A percentile compares a stretch with the other conserved stretches of the same genome.
phyloP scores from a whole-genome alignment of 2,797 vertebrate species.

The Gymnothorax javanicus region DNA sequence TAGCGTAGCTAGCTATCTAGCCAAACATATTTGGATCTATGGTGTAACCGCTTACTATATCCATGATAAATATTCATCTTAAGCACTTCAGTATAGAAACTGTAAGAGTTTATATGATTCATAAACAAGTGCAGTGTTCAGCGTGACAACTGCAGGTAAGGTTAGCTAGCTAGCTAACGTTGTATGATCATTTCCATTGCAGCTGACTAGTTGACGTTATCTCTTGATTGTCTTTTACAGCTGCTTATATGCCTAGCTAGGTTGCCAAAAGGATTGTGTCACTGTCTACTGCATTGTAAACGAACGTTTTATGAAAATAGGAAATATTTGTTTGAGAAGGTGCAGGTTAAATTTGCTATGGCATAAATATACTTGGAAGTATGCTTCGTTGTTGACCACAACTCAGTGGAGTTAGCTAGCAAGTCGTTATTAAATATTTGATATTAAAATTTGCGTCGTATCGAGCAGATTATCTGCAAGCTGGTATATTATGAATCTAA shows the following conservation, averaged over 20 bases:
- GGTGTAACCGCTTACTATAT: neutral
- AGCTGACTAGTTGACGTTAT: neutral
- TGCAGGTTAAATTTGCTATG: neutral
- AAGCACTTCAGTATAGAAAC: neutral
- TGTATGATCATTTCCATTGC: neutral
- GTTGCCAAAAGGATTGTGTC: neutral
- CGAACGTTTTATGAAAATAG: neutral
- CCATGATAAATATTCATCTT: slow-evolving; percentile 10
- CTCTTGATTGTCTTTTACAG: neutral
- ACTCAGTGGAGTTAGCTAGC: neutral
- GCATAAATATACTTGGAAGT: neutral
- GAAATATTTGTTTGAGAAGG: neutral
- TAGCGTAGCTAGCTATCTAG: neutral
- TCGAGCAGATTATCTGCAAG: neutral
- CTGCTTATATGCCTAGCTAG: neutral
- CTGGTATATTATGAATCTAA: neutral
- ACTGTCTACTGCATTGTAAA: neutral
- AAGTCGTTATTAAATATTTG: neutral
- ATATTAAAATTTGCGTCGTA: neutral
- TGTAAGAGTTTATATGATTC: slow-evolving; percentile 8
- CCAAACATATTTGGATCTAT: neutral
- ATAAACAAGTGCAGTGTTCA: slow-evolving; percentile 15
- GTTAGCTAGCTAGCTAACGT: neutral
- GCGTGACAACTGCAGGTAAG: slow-evolving; percentile 20
- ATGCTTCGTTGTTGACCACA: neutral